Evolutionary conservation across 1,140 invertebrate genomes (phyloP), one percentile per base, ranked within the genome.

Genomic region (Dendroctonus ponderosae): DNA sequence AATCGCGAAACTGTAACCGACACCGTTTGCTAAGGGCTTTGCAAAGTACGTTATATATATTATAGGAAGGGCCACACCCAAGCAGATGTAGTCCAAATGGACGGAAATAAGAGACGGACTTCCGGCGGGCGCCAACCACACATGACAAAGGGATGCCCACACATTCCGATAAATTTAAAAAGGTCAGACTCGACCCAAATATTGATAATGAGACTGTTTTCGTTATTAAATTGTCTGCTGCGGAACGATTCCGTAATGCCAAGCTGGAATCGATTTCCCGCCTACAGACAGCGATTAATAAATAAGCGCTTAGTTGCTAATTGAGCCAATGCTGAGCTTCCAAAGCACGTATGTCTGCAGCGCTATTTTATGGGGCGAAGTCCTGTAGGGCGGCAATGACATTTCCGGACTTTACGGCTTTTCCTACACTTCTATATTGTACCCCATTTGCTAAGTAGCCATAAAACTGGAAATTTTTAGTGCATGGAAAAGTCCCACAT

Each of bases 101-200:
- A 11, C 50, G 50, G 50, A 51, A 51, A 51, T 51, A 51, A 51
- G 50, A 12, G 50, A 12, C 50, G 50, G 50, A 51, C 50, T n/a
- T 51, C 50, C 50, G 50, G 11, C 2, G 2, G 14, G 50, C 50
- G 50, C 50, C 50, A 51, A 51, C 50, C 11, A 26, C 11, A 51
- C 50, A 15, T 51, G 50, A 51, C 50, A 51, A 51, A 5, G 50
- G 50, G 5, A 3, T 2, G 2, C 50, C 50, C 50, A 51, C 50
- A 51, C 50, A 51, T 15, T 51, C 50, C 50, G 15, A 51, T 26
- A 26, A 26, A 26, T 26, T 26, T 26, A 26, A 26, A 26, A 3
- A 26, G 26, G 26, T 26, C 26, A 26, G 26, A 26, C 1, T 26
- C 26, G 26, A 26, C 43, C 43, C 8, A 46, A 46, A 46, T 46